Conservation (phyloP, 2,888 invertebrate species). For the Nephrotoma appendiculata region DNA sequence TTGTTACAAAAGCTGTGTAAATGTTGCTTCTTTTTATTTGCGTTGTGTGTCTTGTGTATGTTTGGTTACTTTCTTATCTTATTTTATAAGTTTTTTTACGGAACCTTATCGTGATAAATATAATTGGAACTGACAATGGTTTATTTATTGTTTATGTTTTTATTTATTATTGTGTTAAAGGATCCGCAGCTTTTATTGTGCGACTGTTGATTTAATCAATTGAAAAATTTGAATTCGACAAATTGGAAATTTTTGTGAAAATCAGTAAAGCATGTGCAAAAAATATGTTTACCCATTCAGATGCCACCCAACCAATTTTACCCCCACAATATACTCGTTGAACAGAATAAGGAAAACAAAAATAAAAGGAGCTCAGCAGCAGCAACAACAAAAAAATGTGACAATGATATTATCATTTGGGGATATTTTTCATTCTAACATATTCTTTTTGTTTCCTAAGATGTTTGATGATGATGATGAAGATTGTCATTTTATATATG, state of each 20-base stretch:
- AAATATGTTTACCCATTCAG: background rate
- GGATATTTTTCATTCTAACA: background rate
- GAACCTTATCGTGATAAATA: background rate
- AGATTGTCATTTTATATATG: background rate
- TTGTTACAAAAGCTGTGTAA: background rate
- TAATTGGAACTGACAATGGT: background rate
- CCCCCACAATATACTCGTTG: background rate
- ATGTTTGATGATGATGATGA: background rate
- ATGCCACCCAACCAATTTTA: background rate
- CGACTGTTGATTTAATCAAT: background rate
- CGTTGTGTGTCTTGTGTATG: background rate
- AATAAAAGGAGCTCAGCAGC: background rate
- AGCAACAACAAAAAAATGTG: background rate
- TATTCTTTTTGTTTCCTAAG: background rate
- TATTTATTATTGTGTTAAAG: background rate
- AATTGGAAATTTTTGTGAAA: background rate
- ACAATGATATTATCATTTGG: background rate
- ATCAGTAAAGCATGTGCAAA: background rate
- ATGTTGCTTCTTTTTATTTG: background rate
- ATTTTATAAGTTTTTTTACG: background rate
- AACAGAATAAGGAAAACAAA: background rate
- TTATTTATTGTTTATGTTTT: background rate
- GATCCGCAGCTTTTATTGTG: background rate
- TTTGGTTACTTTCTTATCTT: background rate
- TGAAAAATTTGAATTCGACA: background rate